Conservation (phyloP, 2,797 vertebrate genomes). For the Muscicapa striata region DNA sequence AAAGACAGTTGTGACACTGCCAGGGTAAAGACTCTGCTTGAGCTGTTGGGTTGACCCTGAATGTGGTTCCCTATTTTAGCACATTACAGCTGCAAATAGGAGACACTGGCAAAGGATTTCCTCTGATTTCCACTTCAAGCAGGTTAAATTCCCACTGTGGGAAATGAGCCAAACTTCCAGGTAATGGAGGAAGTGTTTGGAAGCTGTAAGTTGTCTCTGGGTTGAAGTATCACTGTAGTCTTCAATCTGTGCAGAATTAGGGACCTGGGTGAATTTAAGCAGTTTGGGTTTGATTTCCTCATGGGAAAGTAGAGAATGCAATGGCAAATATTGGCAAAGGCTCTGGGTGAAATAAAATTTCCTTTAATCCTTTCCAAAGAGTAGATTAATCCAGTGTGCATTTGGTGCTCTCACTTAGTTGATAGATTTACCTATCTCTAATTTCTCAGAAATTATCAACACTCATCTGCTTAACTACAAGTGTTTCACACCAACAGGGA, state of each 20-base stretch:
- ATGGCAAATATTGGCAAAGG: not conserved
- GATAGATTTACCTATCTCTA: not conserved
- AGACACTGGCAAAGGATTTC: not conserved
- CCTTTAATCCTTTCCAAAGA: not conserved
- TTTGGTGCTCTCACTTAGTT: not conserved
- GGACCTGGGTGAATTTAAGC: not conserved
- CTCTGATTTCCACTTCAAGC: not conserved
- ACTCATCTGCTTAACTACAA: not conserved
- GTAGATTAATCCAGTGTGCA: not conserved
- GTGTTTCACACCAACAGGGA: not conserved
- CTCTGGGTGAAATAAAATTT: not conserved
- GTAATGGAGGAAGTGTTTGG: not conserved
- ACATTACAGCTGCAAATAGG: not conserved
- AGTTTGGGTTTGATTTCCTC: not conserved
- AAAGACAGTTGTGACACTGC: not conserved
- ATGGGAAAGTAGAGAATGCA: not conserved
- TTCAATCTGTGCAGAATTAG: not conserved
- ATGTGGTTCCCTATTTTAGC: not conserved
- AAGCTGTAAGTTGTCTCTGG: not conserved
- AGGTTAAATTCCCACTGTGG: not conserved
- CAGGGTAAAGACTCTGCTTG: not conserved
- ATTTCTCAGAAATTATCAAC: not conserved
- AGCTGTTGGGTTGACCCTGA: not conserved
- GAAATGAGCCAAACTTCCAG: not conserved
- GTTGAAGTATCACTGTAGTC: accelerated